Conservation (phyloP, 2,888 invertebrate species). For the Stenodera caucasica region DNA sequence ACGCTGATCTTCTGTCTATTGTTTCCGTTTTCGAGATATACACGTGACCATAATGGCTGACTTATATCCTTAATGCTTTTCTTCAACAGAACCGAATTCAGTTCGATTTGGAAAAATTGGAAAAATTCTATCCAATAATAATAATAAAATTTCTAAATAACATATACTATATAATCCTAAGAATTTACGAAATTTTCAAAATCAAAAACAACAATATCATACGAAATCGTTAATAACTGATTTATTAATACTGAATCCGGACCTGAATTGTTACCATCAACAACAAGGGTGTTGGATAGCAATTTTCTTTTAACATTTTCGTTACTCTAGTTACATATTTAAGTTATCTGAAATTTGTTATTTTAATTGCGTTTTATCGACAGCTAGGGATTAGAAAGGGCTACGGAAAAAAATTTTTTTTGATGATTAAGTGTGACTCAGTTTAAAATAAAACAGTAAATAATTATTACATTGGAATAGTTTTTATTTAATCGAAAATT, state of each 20-base stretch:
- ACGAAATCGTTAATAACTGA: too few species aligned
- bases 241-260: conserved; percentile 15
- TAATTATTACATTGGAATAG: background rate
- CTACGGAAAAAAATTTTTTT: background rate
- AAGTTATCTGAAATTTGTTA: conserved; percentile 39
- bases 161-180: background rate
- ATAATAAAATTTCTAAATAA: background rate
- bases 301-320: conserved; percentile 23
- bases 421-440: background rate
- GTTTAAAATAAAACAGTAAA: conserved; percentile 2
- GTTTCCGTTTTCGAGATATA: conserved; percentile 47
- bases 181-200: too few species aligned
- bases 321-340: conserved; percentile 31
- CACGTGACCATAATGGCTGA: conserved; percentile 49
- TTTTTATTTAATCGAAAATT: background rate
- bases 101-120: background rate
- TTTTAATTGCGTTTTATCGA: conserved; percentile 39
- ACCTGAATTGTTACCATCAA: conserved; percentile 23
- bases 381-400: conserved; percentile 21
- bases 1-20: conserved; percentile 47
- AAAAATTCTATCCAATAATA: background rate
- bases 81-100: conserved; percentile 26
- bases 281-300: conserved; percentile 20
- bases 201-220: too few species aligned
- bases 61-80: conserved; percentile 38